Base-by-base conservation (phyloP, 30 jellyfish, hydroid and myxozoan species). In the Mastigias papua region DNA sequence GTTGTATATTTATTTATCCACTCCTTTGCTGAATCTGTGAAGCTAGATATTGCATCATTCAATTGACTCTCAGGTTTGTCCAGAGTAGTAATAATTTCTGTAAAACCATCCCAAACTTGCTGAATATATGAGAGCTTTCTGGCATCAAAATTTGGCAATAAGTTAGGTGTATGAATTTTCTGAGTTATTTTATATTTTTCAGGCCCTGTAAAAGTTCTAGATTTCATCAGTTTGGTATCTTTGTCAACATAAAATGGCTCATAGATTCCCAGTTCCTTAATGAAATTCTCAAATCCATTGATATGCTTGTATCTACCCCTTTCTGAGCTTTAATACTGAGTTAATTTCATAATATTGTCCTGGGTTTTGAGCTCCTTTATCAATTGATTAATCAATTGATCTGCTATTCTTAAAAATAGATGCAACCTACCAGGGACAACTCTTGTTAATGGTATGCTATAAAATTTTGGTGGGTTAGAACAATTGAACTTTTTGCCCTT, bases 21-120 rank as follows among this genome's bases (percentile, higher is more conserved):
- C 23, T 4, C 0, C 22, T 65, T 65, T 21, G 76, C 76, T 54
- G 54, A 42, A 15, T 42, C 54, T 42, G 13, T 42, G 0, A 42
- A 68, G 34, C 42, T 48, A 16, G 21, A n/a, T 37, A 25, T 48
- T 68, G 80, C 23, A 29, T 26, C 29, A 17, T 68, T 27, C 34
- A 26, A 37, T 17, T 26, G 34, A 2, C 16, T 37, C 1, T 37
- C 42, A 25, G 16, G 80, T 16, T 29, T 1, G 0, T 33, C 13
- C 54, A 68, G 16, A 26, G 34, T 8, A 25, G 50, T 68, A 7
- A 68, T 68, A 19, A 68, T 50, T 48, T 26, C 80, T 26, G 42
- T 37, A 54, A 68, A 68, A 27, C 42, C 57, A 6, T 29, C 57
- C 80, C 80, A 4, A 16, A 68, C 54, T 42, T 42, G 54, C 54